A percentile compares a stretch with the other conserved stretches of the same genome.
Conservation (phyloP, 2,888 invertebrate genomes). For the Sycophila texana region DNA sequence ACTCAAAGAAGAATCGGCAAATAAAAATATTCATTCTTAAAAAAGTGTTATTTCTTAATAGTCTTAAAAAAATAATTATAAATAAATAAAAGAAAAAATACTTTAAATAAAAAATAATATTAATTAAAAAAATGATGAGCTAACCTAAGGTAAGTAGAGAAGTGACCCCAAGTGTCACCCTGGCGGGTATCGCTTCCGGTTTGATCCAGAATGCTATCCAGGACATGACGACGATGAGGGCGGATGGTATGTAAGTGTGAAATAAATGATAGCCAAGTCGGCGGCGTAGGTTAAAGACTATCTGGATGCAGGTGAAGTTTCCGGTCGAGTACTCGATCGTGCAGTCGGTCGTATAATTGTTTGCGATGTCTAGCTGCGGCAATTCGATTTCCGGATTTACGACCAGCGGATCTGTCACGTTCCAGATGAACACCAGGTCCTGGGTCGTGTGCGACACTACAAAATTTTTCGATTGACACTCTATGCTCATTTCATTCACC, state of each 20-base stretch:
- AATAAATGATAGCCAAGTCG: constrained; percentile 93
- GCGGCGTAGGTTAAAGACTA: constrained; percentile 89
- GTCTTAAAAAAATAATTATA: too few relatives aligned
- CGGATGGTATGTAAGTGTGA: constrained; percentile 94
- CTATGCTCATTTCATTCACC: too few relatives aligned
- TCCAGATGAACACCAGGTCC: constrained; percentile 93
- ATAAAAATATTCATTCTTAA: too few relatives aligned
- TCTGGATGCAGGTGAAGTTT: constrained; percentile 94
- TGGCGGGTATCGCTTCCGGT: constrained; percentile 93
- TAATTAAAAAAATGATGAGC: too few relatives aligned
- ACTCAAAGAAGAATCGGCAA: too few relatives aligned
- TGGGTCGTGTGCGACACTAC: constrained; percentile 92
- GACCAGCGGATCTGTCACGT: constrained; percentile 89
- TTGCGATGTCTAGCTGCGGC: constrained; percentile 91
- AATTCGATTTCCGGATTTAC: constrained; percentile 92
- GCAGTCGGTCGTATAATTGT: constrained; percentile 92
- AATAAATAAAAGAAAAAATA: too few relatives aligned
- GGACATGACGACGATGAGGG: constrained; percentile 94
- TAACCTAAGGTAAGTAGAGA: constrained; percentile 89
- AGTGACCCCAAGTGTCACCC: constrained; percentile 92
- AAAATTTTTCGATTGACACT: neutral
- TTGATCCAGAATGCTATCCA: constrained; percentile 98
- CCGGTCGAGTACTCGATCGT: constrained; percentile 91
- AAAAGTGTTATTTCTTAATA: too few relatives aligned
- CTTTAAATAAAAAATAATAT: too few relatives aligned